Evolutionary conservation across 2,113 vertebrate genomes (phyloP), one percentile per base, ranked within the genome.

Genomic region (Sisor rabdophorus): DNA sequence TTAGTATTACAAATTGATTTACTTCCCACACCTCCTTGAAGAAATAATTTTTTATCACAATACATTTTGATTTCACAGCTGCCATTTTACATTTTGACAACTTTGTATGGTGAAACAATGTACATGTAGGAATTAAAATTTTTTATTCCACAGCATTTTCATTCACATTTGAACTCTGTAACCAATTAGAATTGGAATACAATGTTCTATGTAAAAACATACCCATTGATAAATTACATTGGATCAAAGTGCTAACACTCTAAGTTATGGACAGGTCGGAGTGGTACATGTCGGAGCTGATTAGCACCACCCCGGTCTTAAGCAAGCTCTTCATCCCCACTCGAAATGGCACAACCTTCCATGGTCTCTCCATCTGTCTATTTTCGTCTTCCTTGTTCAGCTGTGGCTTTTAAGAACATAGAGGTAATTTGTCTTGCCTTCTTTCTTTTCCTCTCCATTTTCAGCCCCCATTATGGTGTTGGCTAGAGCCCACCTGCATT

Each of bases 291-390:
- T 87, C 85, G 84, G 40, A 55, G 77, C 79, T 44, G 72, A 88
- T 88, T 84, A 86, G 80, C 54, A 60, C 75, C 11, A 28, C 65
- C 73, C 9, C 59, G 50, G 55, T 85, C 86, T 85, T 85, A 87
- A 84, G 80, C 81, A 80, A 80, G 83, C 83, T 80, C 85, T 86
- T 87, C 80, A 84, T 87, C 82, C 84, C 77, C 73, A 76, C 83
- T 61, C 79, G 73, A 79, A 79, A 79, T 79, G 72, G 79, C 84
- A 80, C 77, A 80, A 81, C 71, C 72, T 67, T 76, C 73, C 76
- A 73, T 55, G 72, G 53, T 60, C 68, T 77, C 73, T 71, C 61
- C 68, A 84, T 85, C 53, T 73, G 74, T 63, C 79, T 80, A 44
- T 86, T 86, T 87, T 55, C 64, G 79, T 74, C 74, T 63, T 20